Percentiles rank a stretch among this genome's conserved stretches.
phyloP scores from a whole-genome alignment of 2,888 invertebrate genomes.

The Cacoxenus indagator region DNA sequence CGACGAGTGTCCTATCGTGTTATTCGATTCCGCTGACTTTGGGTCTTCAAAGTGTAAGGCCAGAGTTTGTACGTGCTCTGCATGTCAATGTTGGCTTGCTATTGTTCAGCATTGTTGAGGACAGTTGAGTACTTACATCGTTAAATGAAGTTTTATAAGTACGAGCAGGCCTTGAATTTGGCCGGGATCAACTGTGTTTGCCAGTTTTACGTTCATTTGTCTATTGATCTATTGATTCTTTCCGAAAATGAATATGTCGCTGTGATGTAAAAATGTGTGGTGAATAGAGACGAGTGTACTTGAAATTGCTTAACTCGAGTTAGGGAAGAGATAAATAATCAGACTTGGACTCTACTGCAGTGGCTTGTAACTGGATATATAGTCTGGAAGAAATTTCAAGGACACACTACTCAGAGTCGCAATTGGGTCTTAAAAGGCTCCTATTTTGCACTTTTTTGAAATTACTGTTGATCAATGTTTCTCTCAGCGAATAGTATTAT shows the following conservation, averaged over 20 bases:
- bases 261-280: too few species aligned
- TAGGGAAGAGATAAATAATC: too few species aligned
- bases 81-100: neutral
- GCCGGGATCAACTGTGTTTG: neutral
- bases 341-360: neutral
- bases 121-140: neutral
- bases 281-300: too few species aligned
- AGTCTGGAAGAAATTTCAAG: too few species aligned
- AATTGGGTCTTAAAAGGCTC: too few species aligned
- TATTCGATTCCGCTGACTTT: neutral
- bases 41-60: neutral
- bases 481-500: too few species aligned
- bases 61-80: neutral
- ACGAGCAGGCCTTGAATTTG: neutral
- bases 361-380: too few species aligned
- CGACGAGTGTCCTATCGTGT: neutral
- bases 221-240: neutral
- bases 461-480: too few species aligned
- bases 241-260: neutral
- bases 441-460: too few species aligned
- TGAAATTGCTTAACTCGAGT: too few species aligned
- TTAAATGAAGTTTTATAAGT: neutral
- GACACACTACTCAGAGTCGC: too few species aligned
- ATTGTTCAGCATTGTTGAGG: neutral
- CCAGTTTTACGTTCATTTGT: neutral